Evolutionary conservation across 2,113 vertebrate genomes (phyloP).

Genomic region (Tupaia chinensis): DNA sequence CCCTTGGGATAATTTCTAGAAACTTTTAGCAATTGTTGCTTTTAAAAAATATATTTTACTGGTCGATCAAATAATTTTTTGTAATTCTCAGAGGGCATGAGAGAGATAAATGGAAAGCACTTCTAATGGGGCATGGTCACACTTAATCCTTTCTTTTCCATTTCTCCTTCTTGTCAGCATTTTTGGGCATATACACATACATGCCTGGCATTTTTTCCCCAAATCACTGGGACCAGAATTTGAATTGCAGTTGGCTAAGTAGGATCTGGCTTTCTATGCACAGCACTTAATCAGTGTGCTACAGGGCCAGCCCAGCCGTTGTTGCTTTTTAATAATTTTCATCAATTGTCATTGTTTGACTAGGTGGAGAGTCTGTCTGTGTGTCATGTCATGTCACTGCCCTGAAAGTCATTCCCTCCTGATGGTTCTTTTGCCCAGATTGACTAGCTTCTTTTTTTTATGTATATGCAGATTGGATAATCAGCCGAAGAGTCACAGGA

Average conservation of each 20-base stretch:
- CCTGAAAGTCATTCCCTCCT: slow-evolving; percentile 41
- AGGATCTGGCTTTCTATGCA: no score
- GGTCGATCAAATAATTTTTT: no score
- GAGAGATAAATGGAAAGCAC: no score
- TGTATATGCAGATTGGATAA: slow-evolving; percentile 5
- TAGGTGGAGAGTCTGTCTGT: not conserved
- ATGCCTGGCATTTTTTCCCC: no score
- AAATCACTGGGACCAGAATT: no score
- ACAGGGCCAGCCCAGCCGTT: not conserved
- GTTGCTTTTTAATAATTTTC: slow-evolving; percentile 12
- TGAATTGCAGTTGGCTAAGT: no score
- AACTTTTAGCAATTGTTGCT: not conserved
- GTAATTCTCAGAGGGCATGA: no score
- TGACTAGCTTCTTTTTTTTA: not conserved
- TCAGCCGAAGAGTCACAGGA: not conserved
- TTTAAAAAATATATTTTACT: not conserved
- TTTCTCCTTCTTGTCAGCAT: no score
- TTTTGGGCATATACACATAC: no score
- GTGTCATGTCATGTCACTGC: not conserved
- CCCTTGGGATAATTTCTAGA: not conserved
- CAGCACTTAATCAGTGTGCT: no score
- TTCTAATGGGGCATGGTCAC: no score
- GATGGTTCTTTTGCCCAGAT: not conserved
- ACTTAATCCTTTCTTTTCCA: no score
- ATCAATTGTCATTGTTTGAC: slow-evolving; percentile 12